Evolutionary conservation across 1,140 invertebrate species (phyloP), one percentile per base, ranked within the genome.

Genomic region (Phymastichus coffea): DNA sequence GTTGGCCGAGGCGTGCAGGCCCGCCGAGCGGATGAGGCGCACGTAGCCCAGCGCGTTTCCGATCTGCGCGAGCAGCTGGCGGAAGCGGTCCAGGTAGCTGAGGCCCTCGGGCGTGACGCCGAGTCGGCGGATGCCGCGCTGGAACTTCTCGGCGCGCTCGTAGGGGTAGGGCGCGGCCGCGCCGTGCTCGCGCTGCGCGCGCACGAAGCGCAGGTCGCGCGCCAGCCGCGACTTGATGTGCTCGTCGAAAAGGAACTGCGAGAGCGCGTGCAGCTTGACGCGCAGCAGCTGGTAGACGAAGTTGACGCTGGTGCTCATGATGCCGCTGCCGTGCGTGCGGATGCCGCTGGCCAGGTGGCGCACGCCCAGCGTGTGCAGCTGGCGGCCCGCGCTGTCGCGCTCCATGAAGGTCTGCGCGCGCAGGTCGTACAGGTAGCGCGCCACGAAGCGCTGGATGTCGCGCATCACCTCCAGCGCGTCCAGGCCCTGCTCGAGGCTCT

Each of bases 341-440:
- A 99, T 95, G 0, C 96, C 99, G 83, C 99, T 99, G 0, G 97
- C 94, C 52, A 99, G 89, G 69, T 99, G 97, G 8, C 88, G 83
- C 57, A 99, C 98, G 57, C 93, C 94, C 63, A 99, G 94, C 1
- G 97, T 97, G 75, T 98, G 98, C 37, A 99, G 79, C 81, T 96
- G 90, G 74, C 98, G 98, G 72, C 94, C 97, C 63, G 91, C 89
- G 70, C 93, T 97, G 14, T 86, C 86, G 63, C 90, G 87, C 81
- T 99, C 95, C 48, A 98, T 88, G 77, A 99, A 99, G 43, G 97
- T 90, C 82, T 99, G 97, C 70, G 95, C 95, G 74, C 98, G 98
- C 44, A 99, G 82, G 80, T 99, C 99, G 73, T 99, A 99, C 12
- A 91, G 78, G 79, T 95, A 99, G 63, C 91, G 90, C 0, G 92